A percentile compares a stretch with the other conserved stretches of the same genome.
Conservation (phyloP, 1,140 invertebrate genomes). For the Pararge aegeria region DNA sequence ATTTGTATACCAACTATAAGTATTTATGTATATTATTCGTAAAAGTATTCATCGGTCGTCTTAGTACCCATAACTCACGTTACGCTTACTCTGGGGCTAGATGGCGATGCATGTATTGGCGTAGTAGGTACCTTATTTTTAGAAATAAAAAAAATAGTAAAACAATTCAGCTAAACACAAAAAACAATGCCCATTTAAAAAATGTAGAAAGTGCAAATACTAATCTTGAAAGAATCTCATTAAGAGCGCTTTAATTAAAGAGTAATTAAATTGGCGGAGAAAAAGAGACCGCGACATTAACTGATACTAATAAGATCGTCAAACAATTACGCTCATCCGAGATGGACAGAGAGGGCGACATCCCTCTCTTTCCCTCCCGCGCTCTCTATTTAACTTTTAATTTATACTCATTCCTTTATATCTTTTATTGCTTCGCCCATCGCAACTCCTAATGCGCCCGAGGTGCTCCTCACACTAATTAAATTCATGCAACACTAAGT, state of each 20-base stretch:
- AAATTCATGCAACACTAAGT: constrained; percentile 79
- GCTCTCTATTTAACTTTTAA: constrained; percentile 79
- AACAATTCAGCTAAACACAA: neutral
- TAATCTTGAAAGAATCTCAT: constrained; percentile 63
- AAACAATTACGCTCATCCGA: constrained; percentile 74
- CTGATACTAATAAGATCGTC: constrained; percentile 80
- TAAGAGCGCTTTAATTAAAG: constrained; percentile 72
- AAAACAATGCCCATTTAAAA: constrained; percentile 15
- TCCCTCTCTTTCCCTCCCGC: constrained; percentile 45
- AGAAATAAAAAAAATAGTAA: too few species aligned
- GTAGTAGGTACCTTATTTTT: too few species aligned
- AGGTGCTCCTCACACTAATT: constrained; percentile 77
- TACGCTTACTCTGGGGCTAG: too few species aligned
- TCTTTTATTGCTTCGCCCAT: constrained; percentile 79
- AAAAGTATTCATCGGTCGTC: too few species aligned
- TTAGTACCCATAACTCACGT: too few species aligned
- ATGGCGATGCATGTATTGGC: too few species aligned
- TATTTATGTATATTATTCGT: too few species aligned
- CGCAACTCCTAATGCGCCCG: constrained; percentile 77
- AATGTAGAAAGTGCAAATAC: constrained; percentile 37
- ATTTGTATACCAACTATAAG: too few species aligned
- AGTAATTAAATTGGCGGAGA: constrained; percentile 74
- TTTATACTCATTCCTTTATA: constrained; percentile 80
- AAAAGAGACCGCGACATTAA: constrained; percentile 76
- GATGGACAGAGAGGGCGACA: constrained; percentile 39